phyloP scores from a whole-genome alignment of 1,140 invertebrate genomes.

The Euwallacea similis region DNA sequence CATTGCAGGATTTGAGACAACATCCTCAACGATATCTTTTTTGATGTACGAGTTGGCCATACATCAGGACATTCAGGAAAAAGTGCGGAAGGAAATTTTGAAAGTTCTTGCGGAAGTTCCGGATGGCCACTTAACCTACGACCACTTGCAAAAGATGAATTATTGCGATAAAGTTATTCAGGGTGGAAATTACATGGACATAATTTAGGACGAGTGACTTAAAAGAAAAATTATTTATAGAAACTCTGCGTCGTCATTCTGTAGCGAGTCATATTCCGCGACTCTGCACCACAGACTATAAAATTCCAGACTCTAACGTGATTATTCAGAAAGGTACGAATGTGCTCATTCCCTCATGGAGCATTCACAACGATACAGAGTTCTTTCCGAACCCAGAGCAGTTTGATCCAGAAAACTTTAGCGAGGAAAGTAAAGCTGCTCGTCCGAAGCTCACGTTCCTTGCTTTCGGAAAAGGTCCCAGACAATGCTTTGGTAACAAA shows the following conservation, averaged over 20 bases:
- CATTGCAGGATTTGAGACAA: slow-evolving; percentile 50
- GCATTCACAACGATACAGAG: slow-evolving; percentile 55
- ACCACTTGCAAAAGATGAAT: slow-evolving; percentile 41
- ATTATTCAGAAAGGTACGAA: slow-evolving; percentile 52
- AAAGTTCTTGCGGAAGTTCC: slow-evolving; percentile 26
- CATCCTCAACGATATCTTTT: slow-evolving; percentile 58
- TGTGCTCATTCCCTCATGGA: slow-evolving; percentile 47
- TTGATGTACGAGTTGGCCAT: slow-evolving; percentile 59
- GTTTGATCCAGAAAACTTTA: slow-evolving; percentile 59
- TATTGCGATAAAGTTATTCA: slow-evolving; percentile 45
- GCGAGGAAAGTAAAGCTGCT: slow-evolving; percentile 46
- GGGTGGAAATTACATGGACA: slow-evolving; percentile 34
- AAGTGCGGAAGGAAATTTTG: slow-evolving; percentile 49
- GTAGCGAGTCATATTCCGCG: slow-evolving; percentile 51
- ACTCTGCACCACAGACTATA: slow-evolving; percentile 52
- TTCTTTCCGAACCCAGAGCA: slow-evolving; percentile 53
- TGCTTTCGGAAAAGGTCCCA: slow-evolving; percentile 61
- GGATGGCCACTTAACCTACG: slow-evolving; percentile 46
- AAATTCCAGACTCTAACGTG: slow-evolving; percentile 53
- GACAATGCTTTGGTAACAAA: slow-evolving; percentile 61
- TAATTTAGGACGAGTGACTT: neutral
- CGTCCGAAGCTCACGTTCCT: slow-evolving; percentile 50
- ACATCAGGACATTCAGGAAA: slow-evolving; percentile 53
- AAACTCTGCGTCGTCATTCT: slow-evolving; percentile 57
- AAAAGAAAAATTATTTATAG: slow-evolving; percentile 44